phyloP scores from a whole-genome alignment of 2,888 invertebrate species.

The Cataglyphis livida region DNA sequence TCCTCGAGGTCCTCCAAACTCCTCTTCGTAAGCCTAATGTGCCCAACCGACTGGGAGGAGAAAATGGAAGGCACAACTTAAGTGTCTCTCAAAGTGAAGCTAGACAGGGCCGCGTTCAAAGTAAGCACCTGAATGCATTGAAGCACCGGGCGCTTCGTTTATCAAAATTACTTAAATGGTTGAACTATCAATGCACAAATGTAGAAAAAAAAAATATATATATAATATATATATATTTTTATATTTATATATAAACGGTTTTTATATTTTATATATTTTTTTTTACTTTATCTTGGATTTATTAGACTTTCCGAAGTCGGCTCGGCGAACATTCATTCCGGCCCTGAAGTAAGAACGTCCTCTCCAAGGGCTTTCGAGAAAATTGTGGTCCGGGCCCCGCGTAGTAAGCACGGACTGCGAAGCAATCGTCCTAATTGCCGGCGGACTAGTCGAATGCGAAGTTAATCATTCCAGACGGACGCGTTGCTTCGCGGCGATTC shows the following conservation, averaged over 20 bases:
- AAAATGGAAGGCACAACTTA: constrained; percentile 55
- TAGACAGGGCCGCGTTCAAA: constrained; percentile 47
- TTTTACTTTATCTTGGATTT: neutral
- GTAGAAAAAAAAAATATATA: neutral
- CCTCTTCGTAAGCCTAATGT: constrained; percentile 58
- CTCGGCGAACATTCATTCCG: neutral
- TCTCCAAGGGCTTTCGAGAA: constrained; percentile 67
- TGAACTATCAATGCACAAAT: neutral
- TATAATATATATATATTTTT: neutral
- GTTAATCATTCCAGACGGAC: constrained; percentile 77
- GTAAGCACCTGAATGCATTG: constrained; percentile 15
- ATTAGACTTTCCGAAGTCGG: neutral
- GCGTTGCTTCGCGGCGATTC: constrained; percentile 58
- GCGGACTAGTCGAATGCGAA: constrained; percentile 67
- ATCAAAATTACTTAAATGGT: neutral
- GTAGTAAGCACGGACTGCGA: constrained; percentile 52
- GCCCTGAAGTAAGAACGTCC: constrained; percentile 36
- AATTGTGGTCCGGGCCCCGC: constrained; percentile 65
- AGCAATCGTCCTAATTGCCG: constrained; percentile 78
- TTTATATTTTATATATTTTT: neutral
- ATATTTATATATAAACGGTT: neutral
- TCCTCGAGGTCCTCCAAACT: constrained; percentile 37
- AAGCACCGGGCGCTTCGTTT: neutral
- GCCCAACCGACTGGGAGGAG: constrained; percentile 31
- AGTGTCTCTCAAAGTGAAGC: constrained; percentile 60